A percentile compares a stretch with the other conserved stretches of the same genome.
Conservation (phyloP, 2,113 vertebrate genomes). For the Ameiurus melas region DNA sequence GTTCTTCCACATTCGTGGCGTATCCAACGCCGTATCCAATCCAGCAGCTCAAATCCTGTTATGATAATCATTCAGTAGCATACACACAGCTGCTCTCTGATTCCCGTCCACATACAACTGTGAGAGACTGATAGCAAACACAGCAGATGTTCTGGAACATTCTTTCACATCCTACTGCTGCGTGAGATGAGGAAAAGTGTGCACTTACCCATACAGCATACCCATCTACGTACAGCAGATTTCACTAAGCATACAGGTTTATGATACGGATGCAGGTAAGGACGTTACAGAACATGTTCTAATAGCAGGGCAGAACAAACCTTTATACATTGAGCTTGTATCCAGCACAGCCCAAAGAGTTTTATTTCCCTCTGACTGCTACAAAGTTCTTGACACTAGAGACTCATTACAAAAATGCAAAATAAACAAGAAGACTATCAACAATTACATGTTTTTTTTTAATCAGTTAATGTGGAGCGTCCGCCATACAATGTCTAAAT, state of each 20-base stretch:
- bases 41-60: constrained; percentile 43
- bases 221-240: neutral
- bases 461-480: neutral
- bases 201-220: neutral
- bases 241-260: neutral
- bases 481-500: neutral
- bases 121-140: constrained; percentile 32
- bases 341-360: neutral
- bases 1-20: neutral
- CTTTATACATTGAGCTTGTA: neutral
- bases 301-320: too few species aligned
- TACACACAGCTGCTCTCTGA: constrained; percentile 35
- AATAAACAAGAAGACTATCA: neutral
- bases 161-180: constrained; percentile 24
- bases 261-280: neutral
- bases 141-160: constrained; percentile 38
- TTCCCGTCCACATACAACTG: constrained; percentile 26
- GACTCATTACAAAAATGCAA: neutral
- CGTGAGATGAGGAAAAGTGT: neutral
- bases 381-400: neutral
- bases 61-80: constrained; percentile 42
- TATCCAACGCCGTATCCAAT: constrained; percentile 16
- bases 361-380: neutral
- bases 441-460: neutral
- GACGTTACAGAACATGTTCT: neutral